A percentile compares a stretch with the other conserved stretches of the same genome.
Evolutionary conservation across 1,140 invertebrate genomes (phyloP).

Genomic region (Megalopta genalis): DNA sequence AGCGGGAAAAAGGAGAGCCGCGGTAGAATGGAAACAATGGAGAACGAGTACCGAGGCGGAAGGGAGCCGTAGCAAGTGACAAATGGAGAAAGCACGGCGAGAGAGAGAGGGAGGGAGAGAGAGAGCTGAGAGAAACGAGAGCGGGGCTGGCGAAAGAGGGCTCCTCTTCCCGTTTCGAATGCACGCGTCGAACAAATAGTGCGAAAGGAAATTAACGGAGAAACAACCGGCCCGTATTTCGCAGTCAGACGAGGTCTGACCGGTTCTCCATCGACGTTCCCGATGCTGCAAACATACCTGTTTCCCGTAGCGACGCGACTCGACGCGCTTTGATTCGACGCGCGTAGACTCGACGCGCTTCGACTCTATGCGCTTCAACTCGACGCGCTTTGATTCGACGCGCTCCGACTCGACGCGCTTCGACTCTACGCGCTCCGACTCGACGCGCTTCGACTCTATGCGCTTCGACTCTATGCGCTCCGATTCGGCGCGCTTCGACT

Average conservation of each 20-base stretch:
- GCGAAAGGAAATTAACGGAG: constrained; percentile 38
- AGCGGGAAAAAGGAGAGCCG: not conserved
- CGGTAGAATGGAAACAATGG: not conserved
- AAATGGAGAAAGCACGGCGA: constrained; percentile 6
- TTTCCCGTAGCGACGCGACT: not conserved
- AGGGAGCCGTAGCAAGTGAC: constrained; percentile 16
- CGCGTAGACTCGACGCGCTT: too few relatives aligned
- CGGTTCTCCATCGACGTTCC: not conserved
- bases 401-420: too few relatives aligned
- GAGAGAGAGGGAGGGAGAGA: too few relatives aligned
- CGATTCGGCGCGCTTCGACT: too few relatives aligned
- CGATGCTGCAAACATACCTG: constrained; percentile 7
- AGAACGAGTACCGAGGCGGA: too few relatives aligned
- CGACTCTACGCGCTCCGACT: too few relatives aligned
- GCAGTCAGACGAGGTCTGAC: not conserved
- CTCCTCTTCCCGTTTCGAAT: constrained; percentile 1
- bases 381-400: too few relatives aligned
- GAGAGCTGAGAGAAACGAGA: not conserved
- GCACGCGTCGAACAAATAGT: constrained; percentile 22
- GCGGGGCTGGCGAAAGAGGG: too few relatives aligned
- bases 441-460: too few relatives aligned
- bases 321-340: too few relatives aligned
- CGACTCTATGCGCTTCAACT: too few relatives aligned
- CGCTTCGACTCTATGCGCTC: too few relatives aligned
- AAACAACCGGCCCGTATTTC: constrained; percentile 24